Conservation (phyloP, 2,113 vertebrate genomes). For the Cyanoramphus novaezelandiae region DNA sequence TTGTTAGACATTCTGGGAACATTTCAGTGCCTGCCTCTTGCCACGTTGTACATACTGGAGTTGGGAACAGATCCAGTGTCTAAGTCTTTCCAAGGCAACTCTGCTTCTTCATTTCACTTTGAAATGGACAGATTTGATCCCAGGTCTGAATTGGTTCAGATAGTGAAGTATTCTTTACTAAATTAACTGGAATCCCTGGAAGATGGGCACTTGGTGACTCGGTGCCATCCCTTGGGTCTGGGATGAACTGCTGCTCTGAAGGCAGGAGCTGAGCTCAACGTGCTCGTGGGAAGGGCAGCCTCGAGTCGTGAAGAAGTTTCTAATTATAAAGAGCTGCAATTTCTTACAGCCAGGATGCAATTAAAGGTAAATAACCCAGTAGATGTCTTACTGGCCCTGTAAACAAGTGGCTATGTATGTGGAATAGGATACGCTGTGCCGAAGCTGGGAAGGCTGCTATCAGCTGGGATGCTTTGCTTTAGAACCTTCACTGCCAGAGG, state of each 20-base stretch:
- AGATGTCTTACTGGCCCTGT: neutral
- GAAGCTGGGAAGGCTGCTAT: neutral
- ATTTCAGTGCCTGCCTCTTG: neutral
- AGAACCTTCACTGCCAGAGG: neutral
- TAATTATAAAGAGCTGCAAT: slow-evolving; percentile 10
- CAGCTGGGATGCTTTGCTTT: neutral
- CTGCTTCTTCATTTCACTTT: neutral
- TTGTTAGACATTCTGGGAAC: fast-evolving
- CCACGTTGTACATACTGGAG: fast-evolving
- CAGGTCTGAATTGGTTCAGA: neutral
- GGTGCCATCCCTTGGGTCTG: neutral
- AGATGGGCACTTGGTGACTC: neutral
- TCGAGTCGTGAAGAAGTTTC: neutral
- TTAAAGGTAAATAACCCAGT: neutral
- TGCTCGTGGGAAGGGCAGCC: neutral
- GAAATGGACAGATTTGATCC: neutral
- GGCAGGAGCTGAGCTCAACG: neutral
- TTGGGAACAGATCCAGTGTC: neutral
- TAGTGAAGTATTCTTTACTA: neutral
- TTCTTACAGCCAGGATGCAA: slow-evolving; percentile 16
- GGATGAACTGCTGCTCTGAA: neutral
- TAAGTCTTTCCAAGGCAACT: neutral
- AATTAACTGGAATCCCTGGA: neutral
- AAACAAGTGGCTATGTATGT: neutral
- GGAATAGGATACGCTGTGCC: neutral